Conservation (phyloP, 2,113 vertebrate genomes). For the Noturus placidus region DNA sequence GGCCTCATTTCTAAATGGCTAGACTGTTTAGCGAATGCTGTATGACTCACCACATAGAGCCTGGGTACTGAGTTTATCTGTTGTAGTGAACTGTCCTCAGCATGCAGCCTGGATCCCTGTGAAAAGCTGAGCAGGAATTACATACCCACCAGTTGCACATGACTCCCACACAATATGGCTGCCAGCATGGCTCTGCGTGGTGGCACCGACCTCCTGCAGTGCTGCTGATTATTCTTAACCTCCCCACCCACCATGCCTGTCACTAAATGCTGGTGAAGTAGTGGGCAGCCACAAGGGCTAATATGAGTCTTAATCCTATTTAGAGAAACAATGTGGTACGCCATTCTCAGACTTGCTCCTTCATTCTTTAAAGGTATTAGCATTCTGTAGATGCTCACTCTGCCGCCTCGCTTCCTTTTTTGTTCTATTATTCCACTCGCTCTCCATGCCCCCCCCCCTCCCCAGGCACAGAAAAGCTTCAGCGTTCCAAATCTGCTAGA, state of each 20-base stretch:
- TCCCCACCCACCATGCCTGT: conserved; percentile 37
- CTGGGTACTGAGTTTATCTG: conserved; percentile 21
- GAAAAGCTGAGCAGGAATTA: conserved; percentile 18
- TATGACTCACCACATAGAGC: conserved; percentile 24
- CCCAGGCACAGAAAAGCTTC: conserved; percentile 24
- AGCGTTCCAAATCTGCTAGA: conserved; percentile 15
- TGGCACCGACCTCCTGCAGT: conserved; percentile 34
- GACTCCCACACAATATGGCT: conserved; percentile 44
- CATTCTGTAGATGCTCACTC: conserved; percentile 38
- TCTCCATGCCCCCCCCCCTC: background rate
- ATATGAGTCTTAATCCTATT: conserved; percentile 50
- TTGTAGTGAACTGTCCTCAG: conserved; percentile 15
- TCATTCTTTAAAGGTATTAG: conserved; percentile 43
- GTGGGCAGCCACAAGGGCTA: conserved; percentile 29
- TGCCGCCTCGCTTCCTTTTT: background rate
- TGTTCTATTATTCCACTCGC: conserved; percentile 36
- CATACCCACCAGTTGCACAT: conserved; percentile 20
- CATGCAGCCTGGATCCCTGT: conserved; percentile 14
- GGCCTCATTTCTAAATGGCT: background rate
- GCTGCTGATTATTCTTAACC: conserved; percentile 49
- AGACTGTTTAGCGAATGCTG: background rate
- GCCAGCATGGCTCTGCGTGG: conserved; percentile 44
- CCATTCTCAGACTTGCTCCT: conserved; percentile 19
- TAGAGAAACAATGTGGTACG: conserved; percentile 36
- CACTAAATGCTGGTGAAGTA: conserved; percentile 34